Conservation (phyloP, 2,113 vertebrate genomes). For the Fukomys damarensis region DNA sequence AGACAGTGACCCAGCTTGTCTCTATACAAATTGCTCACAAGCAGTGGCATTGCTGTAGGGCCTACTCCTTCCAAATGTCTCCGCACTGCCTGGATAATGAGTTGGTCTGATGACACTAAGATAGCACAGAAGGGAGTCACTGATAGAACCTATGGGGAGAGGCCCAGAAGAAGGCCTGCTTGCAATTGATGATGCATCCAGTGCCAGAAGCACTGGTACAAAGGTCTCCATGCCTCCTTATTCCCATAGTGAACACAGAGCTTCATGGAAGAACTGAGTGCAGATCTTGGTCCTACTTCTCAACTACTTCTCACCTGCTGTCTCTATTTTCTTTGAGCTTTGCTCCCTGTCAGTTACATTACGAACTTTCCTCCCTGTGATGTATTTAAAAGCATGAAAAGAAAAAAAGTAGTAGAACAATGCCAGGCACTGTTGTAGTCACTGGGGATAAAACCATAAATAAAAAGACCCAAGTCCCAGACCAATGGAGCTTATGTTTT, state of each 20-base stretch:
- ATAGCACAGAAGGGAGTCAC: background rate
- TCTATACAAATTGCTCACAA: background rate
- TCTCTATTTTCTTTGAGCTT: background rate
- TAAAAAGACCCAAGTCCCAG: background rate
- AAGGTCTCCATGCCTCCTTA: background rate
- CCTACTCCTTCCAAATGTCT: background rate
- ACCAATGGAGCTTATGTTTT: background rate
- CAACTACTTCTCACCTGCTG: background rate
- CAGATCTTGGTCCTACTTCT: background rate
- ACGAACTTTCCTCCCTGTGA: background rate
- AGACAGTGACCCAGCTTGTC: background rate
- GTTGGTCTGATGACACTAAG: background rate
- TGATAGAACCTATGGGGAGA: constrained; percentile 1
- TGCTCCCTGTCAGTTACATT: background rate
- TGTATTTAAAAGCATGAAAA: background rate
- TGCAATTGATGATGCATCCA: background rate
- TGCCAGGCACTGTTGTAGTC: background rate
- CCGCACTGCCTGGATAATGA: background rate
- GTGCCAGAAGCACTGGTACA: background rate
- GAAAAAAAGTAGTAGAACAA: background rate
- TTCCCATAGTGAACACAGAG: background rate
- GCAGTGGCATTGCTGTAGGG: background rate
- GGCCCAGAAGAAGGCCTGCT: background rate
- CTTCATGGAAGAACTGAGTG: background rate
- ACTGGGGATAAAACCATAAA: background rate